These are phyloP conservation scores for Gasteruption jaculator DNA, from an alignment of 2,888 invertebrate species.

Conservation along the genomic window DNA sequence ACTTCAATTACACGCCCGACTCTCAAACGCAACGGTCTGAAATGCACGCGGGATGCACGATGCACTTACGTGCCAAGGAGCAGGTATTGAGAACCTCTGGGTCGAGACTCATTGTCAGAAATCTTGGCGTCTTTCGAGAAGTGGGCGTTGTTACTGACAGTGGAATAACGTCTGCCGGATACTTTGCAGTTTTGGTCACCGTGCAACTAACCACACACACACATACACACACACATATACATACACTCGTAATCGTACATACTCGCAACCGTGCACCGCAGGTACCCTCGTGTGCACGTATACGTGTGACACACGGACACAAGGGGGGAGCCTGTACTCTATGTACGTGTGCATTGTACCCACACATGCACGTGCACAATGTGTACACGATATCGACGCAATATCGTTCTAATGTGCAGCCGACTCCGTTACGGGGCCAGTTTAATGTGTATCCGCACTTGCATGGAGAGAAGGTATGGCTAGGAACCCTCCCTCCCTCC, in stretches of 20 bases:
- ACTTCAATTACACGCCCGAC: too few species aligned
- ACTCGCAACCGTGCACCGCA: slow-evolving; percentile 11
- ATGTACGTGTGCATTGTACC: slow-evolving; percentile 2
- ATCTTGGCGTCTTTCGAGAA: slow-evolving; percentile 35
- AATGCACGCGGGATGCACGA: too few species aligned
- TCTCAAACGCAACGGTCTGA: too few species aligned
- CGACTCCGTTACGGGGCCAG: slow-evolving; percentile 16
- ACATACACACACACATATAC: slow-evolving; percentile 7
- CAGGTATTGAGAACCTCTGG: slow-evolving; percentile 30
- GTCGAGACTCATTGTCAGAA: slow-evolving; percentile 36
- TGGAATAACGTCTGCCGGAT: slow-evolving; percentile 31
- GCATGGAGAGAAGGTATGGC: too few species aligned
- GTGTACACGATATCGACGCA: slow-evolving; percentile 4
- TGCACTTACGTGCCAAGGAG: too few species aligned
- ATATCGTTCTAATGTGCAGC: slow-evolving; percentile 13
- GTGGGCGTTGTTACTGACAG: slow-evolving; percentile 34
- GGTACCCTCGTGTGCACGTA: slow-evolving; percentile 8
- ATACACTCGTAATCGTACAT: slow-evolving; percentile 8
- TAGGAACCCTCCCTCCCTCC: slow-evolving; percentile 1
- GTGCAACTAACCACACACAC: slow-evolving; percentile 15
- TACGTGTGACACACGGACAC: slow-evolving; percentile 8
- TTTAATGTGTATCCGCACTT: slow-evolving; percentile 21
- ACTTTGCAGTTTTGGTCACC: slow-evolving; percentile 23
- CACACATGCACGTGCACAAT: slow-evolving; percentile 12
- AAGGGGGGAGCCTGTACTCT: neutral